Evolutionary conservation across 2,113 vertebrate genomes (phyloP).

Genomic region (Vulpes vulpes): DNA sequence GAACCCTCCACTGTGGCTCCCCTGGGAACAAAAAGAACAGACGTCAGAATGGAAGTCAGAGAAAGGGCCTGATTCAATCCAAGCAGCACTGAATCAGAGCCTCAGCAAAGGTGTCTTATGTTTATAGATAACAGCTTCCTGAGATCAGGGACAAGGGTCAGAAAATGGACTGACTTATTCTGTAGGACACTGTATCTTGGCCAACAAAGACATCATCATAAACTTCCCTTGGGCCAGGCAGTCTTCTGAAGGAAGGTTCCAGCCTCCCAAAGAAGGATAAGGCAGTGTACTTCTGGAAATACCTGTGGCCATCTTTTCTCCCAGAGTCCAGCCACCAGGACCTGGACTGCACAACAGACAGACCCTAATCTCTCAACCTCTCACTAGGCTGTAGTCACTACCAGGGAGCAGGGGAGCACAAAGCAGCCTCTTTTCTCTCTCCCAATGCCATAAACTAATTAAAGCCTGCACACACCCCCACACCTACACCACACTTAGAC

Average conservation of each 20-base stretch:
- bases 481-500: not conserved
- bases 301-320: not conserved
- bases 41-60: not conserved
- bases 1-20: not conserved
- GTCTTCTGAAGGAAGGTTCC: not conserved
- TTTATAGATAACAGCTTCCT: not conserved
- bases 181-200: fast-evolving
- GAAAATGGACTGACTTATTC: not conserved
- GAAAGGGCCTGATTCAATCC: not conserved
- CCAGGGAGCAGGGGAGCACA: not conserved
- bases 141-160: not conserved
- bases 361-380: not conserved
- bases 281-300: fast-evolving
- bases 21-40: not conserved
- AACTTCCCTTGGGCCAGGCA: not conserved
- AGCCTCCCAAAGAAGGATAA: not conserved
- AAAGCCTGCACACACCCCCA: not conserved
- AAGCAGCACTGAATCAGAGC: fast-evolving
- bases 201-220: not conserved
- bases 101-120: not conserved
- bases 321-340: not conserved
- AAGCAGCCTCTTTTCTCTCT: not conserved
- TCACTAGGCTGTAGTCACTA: not conserved
- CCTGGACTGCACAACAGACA: not conserved
- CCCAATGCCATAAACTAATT: not conserved